Evolutionary conservation across 2,797 vertebrate genomes (phyloP).

Genomic region (Enoplosus armatus): DNA sequence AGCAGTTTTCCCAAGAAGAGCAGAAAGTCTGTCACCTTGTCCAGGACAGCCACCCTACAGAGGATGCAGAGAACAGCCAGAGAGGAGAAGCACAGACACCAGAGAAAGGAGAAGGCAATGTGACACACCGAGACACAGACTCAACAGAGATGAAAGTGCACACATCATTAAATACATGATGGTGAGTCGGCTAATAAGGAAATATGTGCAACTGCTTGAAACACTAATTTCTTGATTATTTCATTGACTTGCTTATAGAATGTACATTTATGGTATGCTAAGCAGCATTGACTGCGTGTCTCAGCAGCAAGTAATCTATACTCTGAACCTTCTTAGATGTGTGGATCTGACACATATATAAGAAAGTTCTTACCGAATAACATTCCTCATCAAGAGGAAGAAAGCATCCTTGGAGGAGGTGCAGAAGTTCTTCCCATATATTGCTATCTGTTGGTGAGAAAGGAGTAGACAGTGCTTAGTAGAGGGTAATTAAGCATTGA

Average conservation of each 20-base stretch:
- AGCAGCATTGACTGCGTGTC: neutral
- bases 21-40: constrained; percentile 96
- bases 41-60: constrained; percentile 92
- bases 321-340: neutral
- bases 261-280: neutral
- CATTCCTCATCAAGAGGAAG: constrained; percentile 95
- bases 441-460: constrained; percentile 90
- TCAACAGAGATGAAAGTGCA: neutral
- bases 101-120: constrained; percentile 4
- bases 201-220: neutral
- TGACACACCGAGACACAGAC: neutral
- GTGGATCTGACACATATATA: neutral
- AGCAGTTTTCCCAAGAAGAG: constrained; percentile 95
- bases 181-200: neutral
- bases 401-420: constrained; percentile 94
- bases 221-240: constrained; percentile 4
- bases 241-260: too few species aligned
- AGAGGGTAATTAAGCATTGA: neutral
- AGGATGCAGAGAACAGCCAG: constrained; percentile 38
- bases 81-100: constrained; percentile 28
- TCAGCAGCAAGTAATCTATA: neutral
- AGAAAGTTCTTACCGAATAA: constrained; percentile 88
- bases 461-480: neutral
- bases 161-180: neutral
- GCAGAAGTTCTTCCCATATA: constrained; percentile 97